Conservation (phyloP, 2,113 vertebrate species). For the Nicator chloris region DNA sequence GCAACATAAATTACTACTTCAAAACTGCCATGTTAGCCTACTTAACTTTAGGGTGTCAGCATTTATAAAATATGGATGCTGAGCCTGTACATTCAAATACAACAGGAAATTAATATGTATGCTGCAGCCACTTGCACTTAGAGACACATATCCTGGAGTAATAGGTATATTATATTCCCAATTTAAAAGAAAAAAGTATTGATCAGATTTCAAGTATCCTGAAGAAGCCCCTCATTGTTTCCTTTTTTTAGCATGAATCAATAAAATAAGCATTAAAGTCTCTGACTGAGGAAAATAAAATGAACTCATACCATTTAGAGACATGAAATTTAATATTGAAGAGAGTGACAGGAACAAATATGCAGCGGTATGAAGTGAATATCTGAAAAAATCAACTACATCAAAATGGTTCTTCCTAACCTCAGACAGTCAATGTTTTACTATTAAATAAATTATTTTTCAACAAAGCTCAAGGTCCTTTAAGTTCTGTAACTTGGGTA, state of each 20-base stretch:
- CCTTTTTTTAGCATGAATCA: conserved; percentile 41
- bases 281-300: conserved; percentile 60
- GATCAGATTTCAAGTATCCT: conserved; percentile 56
- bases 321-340: conserved; percentile 24
- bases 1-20: conserved; percentile 8
- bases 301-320: conserved; percentile 20
- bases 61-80: neutral
- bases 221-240: conserved; percentile 38
- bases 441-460: neutral
- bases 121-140: conserved; percentile 29
- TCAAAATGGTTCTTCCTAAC: neutral
- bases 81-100: conserved; percentile 14
- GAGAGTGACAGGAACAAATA: conserved; percentile 42
- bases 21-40: neutral
- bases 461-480: neutral
- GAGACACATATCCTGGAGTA: conserved; percentile 35
- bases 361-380: neutral
- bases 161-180: conserved; percentile 46
- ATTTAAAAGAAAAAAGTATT: conserved; percentile 51
- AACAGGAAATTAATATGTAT: conserved; percentile 33
- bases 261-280: conserved; percentile 55
- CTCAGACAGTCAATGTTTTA: neutral
- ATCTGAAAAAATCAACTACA: conserved; percentile 1
- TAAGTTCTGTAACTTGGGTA: neutral
- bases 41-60: neutral